Conservation (phyloP, 2,113 vertebrate species). For the Pogona vitticeps region DNA sequence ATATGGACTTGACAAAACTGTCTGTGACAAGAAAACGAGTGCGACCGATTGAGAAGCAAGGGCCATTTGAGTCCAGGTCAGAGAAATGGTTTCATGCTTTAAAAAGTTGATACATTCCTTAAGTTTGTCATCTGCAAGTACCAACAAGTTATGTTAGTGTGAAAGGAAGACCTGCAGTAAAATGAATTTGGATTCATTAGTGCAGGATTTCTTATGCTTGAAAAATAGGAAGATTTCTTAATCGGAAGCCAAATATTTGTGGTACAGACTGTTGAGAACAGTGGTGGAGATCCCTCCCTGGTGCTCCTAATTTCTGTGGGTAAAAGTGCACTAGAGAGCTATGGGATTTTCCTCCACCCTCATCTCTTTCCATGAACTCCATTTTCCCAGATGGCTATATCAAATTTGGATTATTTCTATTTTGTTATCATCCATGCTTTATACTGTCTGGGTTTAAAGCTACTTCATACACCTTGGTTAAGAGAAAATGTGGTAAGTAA, state of each 20-base stretch:
- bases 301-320: no score
- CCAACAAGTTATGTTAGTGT: not conserved
- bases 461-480: not conserved
- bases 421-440: not conserved
- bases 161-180: not conserved
- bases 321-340: no score
- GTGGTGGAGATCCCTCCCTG: no score
- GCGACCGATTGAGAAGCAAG: slow-evolving; percentile 88
- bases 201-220: no score
- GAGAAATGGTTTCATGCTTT: not conserved
- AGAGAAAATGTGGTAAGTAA: not conserved
- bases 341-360: no score
- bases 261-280: no score
- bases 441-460: not conserved
- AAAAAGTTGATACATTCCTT: not conserved
- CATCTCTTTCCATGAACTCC: not conserved
- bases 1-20: slow-evolving; percentile 88
- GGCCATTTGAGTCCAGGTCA: slow-evolving; percentile 91
- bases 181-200: no score
- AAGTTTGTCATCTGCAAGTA: not conserved
- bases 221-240: no score
- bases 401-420: no score
- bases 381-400: not conserved
- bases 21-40: slow-evolving; percentile 87
- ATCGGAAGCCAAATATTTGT: no score